Base-by-base conservation (phyloP, 1,140 invertebrate genomes). In the Halictus rubicundus region DNA sequence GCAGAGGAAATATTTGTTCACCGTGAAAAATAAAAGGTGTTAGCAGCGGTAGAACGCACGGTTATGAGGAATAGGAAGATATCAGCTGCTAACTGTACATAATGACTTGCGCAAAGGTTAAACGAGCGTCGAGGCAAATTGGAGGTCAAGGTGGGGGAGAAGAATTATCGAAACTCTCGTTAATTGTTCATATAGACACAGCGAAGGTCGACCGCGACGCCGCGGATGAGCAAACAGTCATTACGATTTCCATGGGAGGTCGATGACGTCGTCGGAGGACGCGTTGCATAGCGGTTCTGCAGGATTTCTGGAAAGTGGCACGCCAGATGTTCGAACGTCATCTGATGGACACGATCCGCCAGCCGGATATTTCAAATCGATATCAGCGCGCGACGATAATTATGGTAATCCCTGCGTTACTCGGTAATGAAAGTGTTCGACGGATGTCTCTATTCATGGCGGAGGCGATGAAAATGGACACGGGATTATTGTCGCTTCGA, bases 291-390 rank as follows among this genome's bases (percentile, higher is more conserved):
- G 88, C 89, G 87, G 88, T 86, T 83, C 82, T 72, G 14, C 73
- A 70, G 25, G 71, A 82, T 78, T 68, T 70, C 71, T 57, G 81
- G 72, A 89, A 90, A 90, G 90, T 90, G 65, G 88, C 86, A 89
- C 89, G 75, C 87, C 90, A 90, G 87, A 74, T 83, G 82, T 42
- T 64, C 60, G 80, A 68, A 37, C 68, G 72, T 66, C 88, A 89
- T 87, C 80, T 88, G 88, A 81, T 61, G 74, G 75, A 82, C 74
- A 78, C 75, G 80, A 78, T 72, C n/a, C 61, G 72, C 21, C 37
- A 60, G 65, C 14, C 32, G 68, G 21, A 75, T 61, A 19, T 23
- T 16, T 16, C 25, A 57, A 42, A 72, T 65, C 70, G 25, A 16
- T 49, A 60, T 61, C 32, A 10, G 14, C 39, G 70, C 16, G 23